phyloP scores from a whole-genome alignment of 2,888 invertebrate genomes.

The Himalopsyche anomala region DNA sequence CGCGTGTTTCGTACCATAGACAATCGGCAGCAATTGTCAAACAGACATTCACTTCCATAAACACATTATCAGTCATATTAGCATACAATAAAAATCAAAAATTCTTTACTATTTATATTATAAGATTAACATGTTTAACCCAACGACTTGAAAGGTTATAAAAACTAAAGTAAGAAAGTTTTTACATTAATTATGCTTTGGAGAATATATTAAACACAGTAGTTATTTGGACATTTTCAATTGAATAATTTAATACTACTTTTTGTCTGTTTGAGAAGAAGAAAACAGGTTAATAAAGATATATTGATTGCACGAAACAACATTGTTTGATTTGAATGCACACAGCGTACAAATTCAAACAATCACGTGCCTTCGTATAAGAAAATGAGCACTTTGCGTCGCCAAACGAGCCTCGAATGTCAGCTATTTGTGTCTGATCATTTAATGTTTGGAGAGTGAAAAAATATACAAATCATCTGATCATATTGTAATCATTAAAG shows the following conservation, averaged over 20 bases:
- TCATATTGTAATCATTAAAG: too few species aligned
- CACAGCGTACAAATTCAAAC: conserved; percentile 47
- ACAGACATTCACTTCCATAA: too few species aligned
- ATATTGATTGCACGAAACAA: conserved; percentile 51
- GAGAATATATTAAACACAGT: conserved; percentile 20
- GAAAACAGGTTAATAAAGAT: conserved; percentile 54
- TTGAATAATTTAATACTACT: conserved; percentile 43
- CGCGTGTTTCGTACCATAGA: too few species aligned
- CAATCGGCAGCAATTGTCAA: too few species aligned
- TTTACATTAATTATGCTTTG: not conserved
- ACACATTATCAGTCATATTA: too few species aligned
- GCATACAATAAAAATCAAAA: too few species aligned
- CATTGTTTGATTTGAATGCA: conserved; percentile 56
- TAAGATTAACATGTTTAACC: too few species aligned
- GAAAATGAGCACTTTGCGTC: conserved; percentile 44
- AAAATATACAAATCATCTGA: too few species aligned
- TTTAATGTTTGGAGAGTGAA: conserved; percentile 7
- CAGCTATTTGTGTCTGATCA: conserved; percentile 46
- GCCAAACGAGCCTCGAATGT: conserved; percentile 43
- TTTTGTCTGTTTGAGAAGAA: conserved; percentile 13
- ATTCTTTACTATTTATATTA: too few species aligned
- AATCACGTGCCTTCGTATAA: conserved; percentile 11
- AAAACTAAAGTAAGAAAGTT: not conserved
- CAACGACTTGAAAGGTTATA: not conserved
- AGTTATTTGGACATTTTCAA: conserved; percentile 43